phyloP scores from a whole-genome alignment of 2,888 invertebrate species.

The Trichopoda pennipes region DNA sequence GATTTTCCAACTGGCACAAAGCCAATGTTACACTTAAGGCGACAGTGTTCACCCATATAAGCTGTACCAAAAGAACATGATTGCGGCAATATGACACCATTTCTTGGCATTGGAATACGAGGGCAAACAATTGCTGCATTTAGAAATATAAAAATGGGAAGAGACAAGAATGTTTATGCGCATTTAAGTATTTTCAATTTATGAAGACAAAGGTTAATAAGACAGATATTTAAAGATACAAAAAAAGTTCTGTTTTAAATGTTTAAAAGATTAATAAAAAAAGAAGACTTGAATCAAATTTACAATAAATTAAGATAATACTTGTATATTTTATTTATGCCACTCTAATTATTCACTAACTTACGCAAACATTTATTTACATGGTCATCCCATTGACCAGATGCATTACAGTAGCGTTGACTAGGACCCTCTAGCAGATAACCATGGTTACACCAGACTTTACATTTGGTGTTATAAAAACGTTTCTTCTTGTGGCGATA shows the following conservation, averaged over 20 bases:
- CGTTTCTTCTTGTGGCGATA: conserved; percentile 79
- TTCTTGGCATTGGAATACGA: conserved; percentile 80
- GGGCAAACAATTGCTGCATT: conserved; percentile 81
- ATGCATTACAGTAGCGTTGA: conserved; percentile 81
- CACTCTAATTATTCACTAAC: conserved; percentile 69
- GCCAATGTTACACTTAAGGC: conserved; percentile 82
- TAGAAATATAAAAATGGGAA: neutral
- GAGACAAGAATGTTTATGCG: too few species aligned
- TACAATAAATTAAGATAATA: too few species aligned
- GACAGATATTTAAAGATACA: too few species aligned
- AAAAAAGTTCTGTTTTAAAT: too few species aligned
- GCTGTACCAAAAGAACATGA: conserved; percentile 82
- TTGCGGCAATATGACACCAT: conserved; percentile 82
- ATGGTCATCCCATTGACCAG: conserved; percentile 82
- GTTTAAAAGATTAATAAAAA: too few species aligned
- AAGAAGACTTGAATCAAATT: too few species aligned
- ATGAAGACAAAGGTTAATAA: too few species aligned
- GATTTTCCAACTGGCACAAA: conserved; percentile 78
- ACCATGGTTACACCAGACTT: conserved; percentile 80
- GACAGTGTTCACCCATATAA: conserved; percentile 81
- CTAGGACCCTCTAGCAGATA: conserved; percentile 83
- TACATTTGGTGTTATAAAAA: conserved; percentile 79
- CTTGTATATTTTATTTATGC: neutral
- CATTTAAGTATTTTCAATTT: too few species aligned
- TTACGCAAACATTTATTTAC: conserved; percentile 83